Conservation (phyloP, 2,113 vertebrate genomes). For the Alexandromys fortis region DNA sequence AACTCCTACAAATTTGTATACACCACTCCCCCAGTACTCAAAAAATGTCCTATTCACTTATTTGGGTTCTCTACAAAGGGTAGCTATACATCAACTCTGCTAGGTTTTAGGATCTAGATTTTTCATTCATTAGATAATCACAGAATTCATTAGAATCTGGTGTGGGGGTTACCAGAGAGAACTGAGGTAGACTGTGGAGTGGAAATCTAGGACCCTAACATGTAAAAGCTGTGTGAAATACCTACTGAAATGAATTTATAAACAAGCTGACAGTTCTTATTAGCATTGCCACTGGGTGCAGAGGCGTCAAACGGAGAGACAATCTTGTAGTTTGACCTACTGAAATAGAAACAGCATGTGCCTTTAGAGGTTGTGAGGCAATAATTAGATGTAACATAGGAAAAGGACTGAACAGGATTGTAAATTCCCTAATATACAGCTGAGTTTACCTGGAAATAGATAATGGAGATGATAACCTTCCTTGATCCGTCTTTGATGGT, state of each 20-base stretch:
- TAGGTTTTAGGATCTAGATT: background rate
- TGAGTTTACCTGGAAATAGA: background rate
- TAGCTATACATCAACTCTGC: no score
- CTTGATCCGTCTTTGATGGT: background rate
- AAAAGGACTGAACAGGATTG: background rate
- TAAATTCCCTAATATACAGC: background rate
- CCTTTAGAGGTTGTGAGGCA: background rate
- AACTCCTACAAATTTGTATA: background rate
- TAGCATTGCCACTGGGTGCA: no score
- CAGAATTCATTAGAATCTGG: background rate
- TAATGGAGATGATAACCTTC: background rate
- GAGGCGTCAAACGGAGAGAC: background rate
- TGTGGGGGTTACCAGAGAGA: background rate
- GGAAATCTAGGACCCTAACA: background rate
- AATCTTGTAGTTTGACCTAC: background rate
- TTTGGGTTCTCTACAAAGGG: background rate
- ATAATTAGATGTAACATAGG: background rate
- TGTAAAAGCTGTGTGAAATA: background rate
- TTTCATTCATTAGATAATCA: background rate
- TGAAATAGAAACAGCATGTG: background rate
- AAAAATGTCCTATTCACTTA: background rate
- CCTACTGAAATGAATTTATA: background rate
- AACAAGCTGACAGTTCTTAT: background rate
- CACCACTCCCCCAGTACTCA: background rate
- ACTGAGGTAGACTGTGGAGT: fast-evolving